phyloP scores from a whole-genome alignment of 2,113 vertebrate genomes.

The zebrafish (Danio rerio) region GRCz12tu NC_133190.1:43420501-43421000 shows the following conservation, averaged over 20 bases:
- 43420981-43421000: neutral
- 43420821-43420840: conserved; percentile 51
- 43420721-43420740: conserved; percentile 20
- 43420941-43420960: conserved; percentile 37
- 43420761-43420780: conserved; percentile 18
- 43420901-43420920: conserved; percentile 1
- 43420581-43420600: conserved; percentile 11
- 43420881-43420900: conserved; percentile 19
- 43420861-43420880: conserved; percentile 6
- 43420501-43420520: neutral
- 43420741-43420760: conserved; percentile 52
- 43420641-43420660: neutral
- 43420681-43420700: neutral
- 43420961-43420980: conserved; percentile 1
- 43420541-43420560: neutral
- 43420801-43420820: conserved; percentile 28
- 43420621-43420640: conserved; percentile 12
- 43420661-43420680: conserved; percentile 18
- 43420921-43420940: neutral
- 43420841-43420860: conserved; percentile 28
- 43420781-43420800: conserved; percentile 24
- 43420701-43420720: conserved; percentile 30
- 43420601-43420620: conserved; percentile 35
- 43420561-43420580: conserved; percentile 8
- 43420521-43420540: neutral